Percentiles rank a stretch among this genome's conserved stretches.
Conservation (phyloP, 2,113 vertebrate species). For the Kobus ellipsiprymnus region DNA sequence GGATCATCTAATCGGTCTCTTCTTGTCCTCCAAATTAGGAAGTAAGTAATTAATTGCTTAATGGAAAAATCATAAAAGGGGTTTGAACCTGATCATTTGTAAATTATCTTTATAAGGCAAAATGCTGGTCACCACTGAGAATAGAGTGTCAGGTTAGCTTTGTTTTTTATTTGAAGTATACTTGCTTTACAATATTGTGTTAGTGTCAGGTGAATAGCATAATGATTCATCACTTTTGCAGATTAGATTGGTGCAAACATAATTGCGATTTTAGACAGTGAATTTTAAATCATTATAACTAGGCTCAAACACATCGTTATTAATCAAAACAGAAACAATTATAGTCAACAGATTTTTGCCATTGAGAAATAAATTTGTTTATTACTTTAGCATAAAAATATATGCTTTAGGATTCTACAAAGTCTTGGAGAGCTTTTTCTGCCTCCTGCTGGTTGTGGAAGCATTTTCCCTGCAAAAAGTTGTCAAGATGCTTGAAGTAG, state of each 20-base stretch:
- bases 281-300: neutral
- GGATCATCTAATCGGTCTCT: neutral
- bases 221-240: neutral
- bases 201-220: neutral
- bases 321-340: neutral
- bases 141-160: neutral
- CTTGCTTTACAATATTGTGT: neutral
- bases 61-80: neutral
- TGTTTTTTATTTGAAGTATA: neutral
- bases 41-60: conserved; percentile 14
- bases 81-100: neutral
- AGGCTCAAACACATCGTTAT: neutral
- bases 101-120: neutral
- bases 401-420: neutral
- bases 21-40: neutral
- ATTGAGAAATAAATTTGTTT: neutral
- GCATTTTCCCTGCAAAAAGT: neutral
- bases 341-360: neutral
- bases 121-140: neutral
- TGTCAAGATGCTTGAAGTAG: neutral
- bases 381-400: neutral
- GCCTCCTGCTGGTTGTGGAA: neutral
- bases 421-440: neutral
- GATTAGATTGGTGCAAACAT: neutral
- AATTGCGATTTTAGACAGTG: neutral